Base-by-base conservation (phyloP, 2,888 invertebrate species). In the Caenorhabditis auriculariae region DNA sequence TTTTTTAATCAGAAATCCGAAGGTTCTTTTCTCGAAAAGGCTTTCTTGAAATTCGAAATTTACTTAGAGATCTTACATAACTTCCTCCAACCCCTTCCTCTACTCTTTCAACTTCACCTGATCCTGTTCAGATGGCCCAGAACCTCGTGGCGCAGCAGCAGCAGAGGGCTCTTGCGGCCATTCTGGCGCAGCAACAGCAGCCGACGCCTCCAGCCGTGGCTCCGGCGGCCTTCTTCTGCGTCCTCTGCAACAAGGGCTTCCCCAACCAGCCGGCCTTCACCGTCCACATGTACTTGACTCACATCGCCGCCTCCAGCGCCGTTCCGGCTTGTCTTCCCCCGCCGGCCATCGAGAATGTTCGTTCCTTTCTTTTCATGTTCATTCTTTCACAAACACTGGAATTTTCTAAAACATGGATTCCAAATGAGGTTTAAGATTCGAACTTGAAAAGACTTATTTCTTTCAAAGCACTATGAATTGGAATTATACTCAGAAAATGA, bases 231-330 rank as follows among this genome's bases (percentile, higher is more conserved):
- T 29, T 58, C 28, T 54, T 56, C 19, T 72, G 72, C 54, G 55
- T 69, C 39, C 55, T 77, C 26, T 77, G 75, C 60, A 63, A 57
- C 37, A 51, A 66, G 23, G 48, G 48, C 7, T 66, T 69, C 56
- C 45, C 49, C 12, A 57, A 47, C 38, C 66, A 69, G 38, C 55
- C 57, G 3, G 32, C 60, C 17, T 66, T 63, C 48, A 58, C 66
- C 17, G 52, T 66, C 17, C 69, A 69, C 54, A 69, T 64, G 59
- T 66, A 66, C 53, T 61, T 59, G 59, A 54, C 48, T 26, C 59
- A 53, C 52, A 51, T 53, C 37, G 46, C 47, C 26, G 41, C 4
- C 17, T 26, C 3, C 21, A 21, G n/a, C n/a, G n/a, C n/a, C n/a
- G n/a, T n/a, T n/a, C n/a, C n/a, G 49, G 26, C 26, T n/a, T 32